Evolutionary conservation across 2,797 vertebrate species (phyloP), one percentile per base, ranked within the genome.

Genomic region (Pteropus rufus): DNA sequence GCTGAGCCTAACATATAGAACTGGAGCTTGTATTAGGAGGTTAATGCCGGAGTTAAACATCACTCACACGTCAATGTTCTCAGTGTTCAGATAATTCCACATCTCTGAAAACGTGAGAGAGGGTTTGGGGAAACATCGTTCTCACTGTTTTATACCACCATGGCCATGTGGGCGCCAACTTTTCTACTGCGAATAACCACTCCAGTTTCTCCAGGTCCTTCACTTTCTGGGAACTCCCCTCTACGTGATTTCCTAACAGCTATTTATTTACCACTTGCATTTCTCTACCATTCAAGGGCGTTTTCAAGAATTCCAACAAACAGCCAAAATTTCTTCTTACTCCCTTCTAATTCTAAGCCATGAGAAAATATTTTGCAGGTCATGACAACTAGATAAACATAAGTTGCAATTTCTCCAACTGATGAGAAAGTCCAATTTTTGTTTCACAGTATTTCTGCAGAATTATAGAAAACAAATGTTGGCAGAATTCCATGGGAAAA

Each of bases 391-490:
- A 89, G 54, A 81, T 64, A 95, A 94, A 94, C 41, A 72, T 60
- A 89, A 94, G 65, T 19, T 93, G 67, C 54, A 52, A 24, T 72
- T 93, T 96, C 70, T 91, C 64, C 72, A 95, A 14, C 23, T 76
- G 60, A 54, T 83, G 60, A 92, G 34, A 93, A 95, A 96, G 36
- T 76, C 54, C 12, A 44, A 84, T 77, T 96, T 96, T 95, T 81
- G 36, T 95, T 95, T 93, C 60, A 72, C 7, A 24, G 56, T 95
- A 76, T 94, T 96, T 90, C 44, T 77, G 34, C 64, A 90, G 56
- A 94, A 89, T 94, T 34, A 80, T 24, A 96, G 79, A 79, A 96
- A 97, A 95, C 34, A 93, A 97, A 97, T 76, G 36, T 81, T 95
- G 96, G 93, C 75, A 96, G 60, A 93, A 81, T 81, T 91, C 65